A percentile compares a stretch with the other conserved stretches of the same genome.
phyloP scores from a whole-genome alignment of 2,797 vertebrate species.

The Acipenser ruthenus region DNA sequence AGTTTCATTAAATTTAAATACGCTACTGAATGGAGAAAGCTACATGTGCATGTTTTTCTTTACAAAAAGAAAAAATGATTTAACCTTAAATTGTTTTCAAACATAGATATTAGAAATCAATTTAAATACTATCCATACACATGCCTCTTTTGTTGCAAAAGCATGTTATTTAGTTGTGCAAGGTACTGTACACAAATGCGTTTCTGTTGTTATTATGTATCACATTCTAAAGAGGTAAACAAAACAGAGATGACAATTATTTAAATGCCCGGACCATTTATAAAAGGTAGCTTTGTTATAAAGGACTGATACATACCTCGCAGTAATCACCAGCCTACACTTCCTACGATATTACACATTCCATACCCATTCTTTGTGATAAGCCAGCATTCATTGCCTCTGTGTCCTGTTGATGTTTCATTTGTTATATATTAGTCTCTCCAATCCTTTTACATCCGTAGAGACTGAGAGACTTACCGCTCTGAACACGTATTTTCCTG shows the following conservation, averaged over 20 bases:
- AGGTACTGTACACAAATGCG: no score
- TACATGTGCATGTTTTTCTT: constrained; percentile 18
- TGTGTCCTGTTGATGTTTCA: constrained; percentile 42
- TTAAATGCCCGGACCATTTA: no score
- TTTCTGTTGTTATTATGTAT: no score
- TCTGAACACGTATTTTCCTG: constrained; percentile 49
- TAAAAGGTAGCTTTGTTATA: no score
- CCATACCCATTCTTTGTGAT: constrained; percentile 22
- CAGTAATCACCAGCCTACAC: constrained; percentile 12
- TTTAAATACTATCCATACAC: no score
- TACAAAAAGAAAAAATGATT: background rate
- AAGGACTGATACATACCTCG: constrained; percentile 19
- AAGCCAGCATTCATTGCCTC: constrained; percentile 10
- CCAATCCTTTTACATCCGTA: constrained; percentile 56
- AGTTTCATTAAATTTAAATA: constrained; percentile 77
- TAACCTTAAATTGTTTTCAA: background rate
- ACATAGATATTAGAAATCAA: background rate
- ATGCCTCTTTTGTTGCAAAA: no score
- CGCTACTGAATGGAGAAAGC: constrained; percentile 42
- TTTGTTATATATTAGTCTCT: constrained; percentile 49
- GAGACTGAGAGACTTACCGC: constrained; percentile 42
- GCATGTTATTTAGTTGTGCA: no score
- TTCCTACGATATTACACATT: constrained; percentile 10
- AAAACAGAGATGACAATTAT: no score
- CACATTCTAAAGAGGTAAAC: no score